These are phyloP conservation scores for Drosophila lowei DNA, from an alignment of 1,140 invertebrate genomes.

Conservation along the genomic window DNA sequence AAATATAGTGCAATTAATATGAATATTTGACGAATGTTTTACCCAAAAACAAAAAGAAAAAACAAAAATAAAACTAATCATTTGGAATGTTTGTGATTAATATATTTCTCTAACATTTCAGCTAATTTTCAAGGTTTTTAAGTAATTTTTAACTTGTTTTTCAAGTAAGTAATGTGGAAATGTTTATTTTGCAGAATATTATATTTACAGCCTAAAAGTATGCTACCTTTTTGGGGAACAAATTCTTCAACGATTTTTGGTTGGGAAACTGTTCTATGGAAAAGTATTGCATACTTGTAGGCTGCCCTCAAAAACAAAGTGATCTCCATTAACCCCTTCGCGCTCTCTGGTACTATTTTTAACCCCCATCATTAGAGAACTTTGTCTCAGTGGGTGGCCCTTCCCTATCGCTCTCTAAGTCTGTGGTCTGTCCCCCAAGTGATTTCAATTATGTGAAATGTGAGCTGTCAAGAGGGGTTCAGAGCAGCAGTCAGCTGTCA, in stretches of 20 bases:
- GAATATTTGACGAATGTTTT: slow-evolving; percentile 11
- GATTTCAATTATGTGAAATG: slow-evolving; percentile 66
- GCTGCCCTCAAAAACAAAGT: slow-evolving; percentile 14
- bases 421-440: slow-evolving; percentile 39
- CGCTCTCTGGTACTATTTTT: background rate
- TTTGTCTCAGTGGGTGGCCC: slow-evolving; percentile 33
- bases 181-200: background rate
- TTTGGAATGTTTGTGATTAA: slow-evolving; percentile 5
- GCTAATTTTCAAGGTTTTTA: background rate
- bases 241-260: background rate
- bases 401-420: slow-evolving; percentile 4
- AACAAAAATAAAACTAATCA: slow-evolving; percentile 36
- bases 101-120: slow-evolving; percentile 15
- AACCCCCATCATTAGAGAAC: slow-evolving; percentile 9
- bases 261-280: background rate
- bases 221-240: background rate
- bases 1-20: slow-evolving; percentile 31
- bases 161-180: slow-evolving; percentile 14
- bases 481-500: too few relatives aligned
- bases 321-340: slow-evolving; percentile 14
- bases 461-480: slow-evolving; percentile 33
- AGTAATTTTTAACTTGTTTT: slow-evolving; percentile 4
- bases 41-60: background rate
- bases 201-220: background rate
- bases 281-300: slow-evolving; percentile 55